phyloP scores from a whole-genome alignment of 2,888 invertebrate species.

The Patella ulyssiponensis region DNA sequence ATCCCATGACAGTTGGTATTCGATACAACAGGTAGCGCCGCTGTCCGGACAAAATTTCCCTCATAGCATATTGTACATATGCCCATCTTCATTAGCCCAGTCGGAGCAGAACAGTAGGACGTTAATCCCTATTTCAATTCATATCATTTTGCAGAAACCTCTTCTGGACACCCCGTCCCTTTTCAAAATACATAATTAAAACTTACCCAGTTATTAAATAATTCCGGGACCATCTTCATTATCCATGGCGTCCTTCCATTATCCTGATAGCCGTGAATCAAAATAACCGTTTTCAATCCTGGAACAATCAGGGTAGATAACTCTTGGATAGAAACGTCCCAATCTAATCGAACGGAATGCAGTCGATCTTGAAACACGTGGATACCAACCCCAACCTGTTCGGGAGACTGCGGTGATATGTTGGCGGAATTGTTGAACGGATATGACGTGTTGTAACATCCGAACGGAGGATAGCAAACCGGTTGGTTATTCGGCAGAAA shows the following conservation, averaged over 20 bases:
- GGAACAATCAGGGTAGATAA: conserved; percentile 10
- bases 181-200: too few species aligned
- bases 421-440: neutral
- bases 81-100: too few species aligned
- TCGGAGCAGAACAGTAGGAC: too few species aligned
- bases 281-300: conserved; percentile 20
- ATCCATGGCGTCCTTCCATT: conserved; percentile 26
- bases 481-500: too few species aligned
- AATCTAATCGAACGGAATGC: neutral
- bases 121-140: too few species aligned
- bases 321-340: neutral
- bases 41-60: too few species aligned
- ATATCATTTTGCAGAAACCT: too few species aligned
- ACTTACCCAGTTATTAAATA: conserved; percentile 6
- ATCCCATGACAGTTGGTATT: too few species aligned
- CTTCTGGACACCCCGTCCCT: too few species aligned
- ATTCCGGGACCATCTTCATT: conserved; percentile 15
- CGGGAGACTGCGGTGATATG: neutral
- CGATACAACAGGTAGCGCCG: too few species aligned
- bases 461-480: neutral
- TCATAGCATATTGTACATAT: too few species aligned
- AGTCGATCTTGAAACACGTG: neutral
- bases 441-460: neutral
- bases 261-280: conserved; percentile 32
- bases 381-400: neutral